Conservation (phyloP, 1,140 invertebrate species). For the Drusus annulatus region DNA sequence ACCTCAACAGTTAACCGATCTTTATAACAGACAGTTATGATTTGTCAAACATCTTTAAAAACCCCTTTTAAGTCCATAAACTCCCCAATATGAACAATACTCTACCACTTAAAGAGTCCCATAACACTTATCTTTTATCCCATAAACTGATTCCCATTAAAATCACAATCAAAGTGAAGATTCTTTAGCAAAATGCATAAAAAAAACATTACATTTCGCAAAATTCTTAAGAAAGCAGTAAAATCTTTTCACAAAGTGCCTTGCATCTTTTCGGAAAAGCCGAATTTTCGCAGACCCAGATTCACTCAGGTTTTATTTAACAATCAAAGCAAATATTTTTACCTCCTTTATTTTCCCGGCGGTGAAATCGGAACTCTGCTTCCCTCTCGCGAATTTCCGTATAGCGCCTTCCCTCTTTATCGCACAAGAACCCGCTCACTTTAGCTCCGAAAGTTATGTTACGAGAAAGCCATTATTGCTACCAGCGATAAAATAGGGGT, state of each 20-base stretch:
- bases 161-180: background rate
- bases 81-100: conserved; percentile 39
- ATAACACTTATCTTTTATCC: conserved; percentile 33
- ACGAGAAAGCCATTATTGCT: conserved; percentile 56
- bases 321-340: conserved; percentile 59
- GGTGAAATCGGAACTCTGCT: conserved; percentile 21
- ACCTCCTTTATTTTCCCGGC: conserved; percentile 53
- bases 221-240: background rate
- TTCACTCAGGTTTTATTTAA: conserved; percentile 56
- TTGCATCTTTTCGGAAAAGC: background rate
- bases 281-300: background rate
- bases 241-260: conserved; percentile 10
- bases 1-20: no score
- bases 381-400: conserved; percentile 5
- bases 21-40: conserved; percentile 20
- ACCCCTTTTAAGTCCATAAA: conserved; percentile 35
- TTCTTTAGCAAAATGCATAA: background rate
- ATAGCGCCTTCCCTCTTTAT: conserved; percentile 16
- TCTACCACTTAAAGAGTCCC: conserved; percentile 35
- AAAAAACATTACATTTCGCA: background rate
- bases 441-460: conserved; percentile 51
- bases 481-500: conserved; percentile 38
- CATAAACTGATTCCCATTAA: conserved; percentile 1
- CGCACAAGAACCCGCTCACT: conserved; percentile 7
- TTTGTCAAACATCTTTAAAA: conserved; percentile 40